phyloP scores from a whole-genome alignment of 2,888 invertebrate species.

The Rhagonycha fulva region DNA sequence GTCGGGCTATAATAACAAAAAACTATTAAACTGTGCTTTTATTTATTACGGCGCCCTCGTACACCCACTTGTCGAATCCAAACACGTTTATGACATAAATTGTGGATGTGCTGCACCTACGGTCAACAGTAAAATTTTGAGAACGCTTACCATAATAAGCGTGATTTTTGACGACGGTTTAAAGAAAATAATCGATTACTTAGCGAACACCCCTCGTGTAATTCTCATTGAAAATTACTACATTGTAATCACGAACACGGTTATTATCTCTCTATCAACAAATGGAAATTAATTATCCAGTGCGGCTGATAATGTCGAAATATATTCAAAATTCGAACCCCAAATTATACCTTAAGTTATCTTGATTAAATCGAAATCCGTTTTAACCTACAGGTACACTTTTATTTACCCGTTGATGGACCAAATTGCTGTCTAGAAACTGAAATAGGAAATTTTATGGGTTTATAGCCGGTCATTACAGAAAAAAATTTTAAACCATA shows the following conservation, averaged over 20 bases:
- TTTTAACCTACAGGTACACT: neutral
- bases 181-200: neutral
- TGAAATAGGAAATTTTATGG: neutral
- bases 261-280: neutral
- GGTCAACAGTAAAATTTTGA: neutral
- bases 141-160: neutral
- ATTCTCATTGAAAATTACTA: neutral
- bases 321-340: neutral
- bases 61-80: neutral
- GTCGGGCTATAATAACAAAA: neutral
- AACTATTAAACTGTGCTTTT: neutral
- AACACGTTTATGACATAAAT: neutral
- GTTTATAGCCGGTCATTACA: neutral
- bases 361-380: neutral
- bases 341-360: neutral
- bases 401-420: neutral
- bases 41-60: neutral
- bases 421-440: neutral
- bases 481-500: neutral
- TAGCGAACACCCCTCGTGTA: neutral
- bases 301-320: neutral
- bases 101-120: neutral
- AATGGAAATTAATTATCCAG: conserved; percentile 6
- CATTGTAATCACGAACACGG: conserved; percentile 1
- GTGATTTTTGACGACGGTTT: neutral